These are phyloP conservation scores for Microplitis deprimator DNA, from an alignment of 2,888 invertebrate genomes.

Conservation along the genomic window DNA sequence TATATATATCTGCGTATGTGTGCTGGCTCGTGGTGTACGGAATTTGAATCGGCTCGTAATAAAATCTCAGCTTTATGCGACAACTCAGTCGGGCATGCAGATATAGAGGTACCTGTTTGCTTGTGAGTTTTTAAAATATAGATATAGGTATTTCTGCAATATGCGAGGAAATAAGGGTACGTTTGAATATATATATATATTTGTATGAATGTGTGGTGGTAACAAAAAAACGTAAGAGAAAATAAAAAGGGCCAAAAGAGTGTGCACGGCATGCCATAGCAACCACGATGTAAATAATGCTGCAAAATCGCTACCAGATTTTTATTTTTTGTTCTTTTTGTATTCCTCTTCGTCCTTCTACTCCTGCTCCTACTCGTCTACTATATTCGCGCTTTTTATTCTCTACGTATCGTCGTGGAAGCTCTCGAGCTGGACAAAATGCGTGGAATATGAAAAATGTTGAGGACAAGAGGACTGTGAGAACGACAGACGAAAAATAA, in stretches of 20 bases:
- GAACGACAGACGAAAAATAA: constrained; percentile 35
- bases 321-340: constrained; percentile 37
- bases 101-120: constrained; percentile 46
- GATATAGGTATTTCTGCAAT: constrained; percentile 32
- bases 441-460: constrained; percentile 39
- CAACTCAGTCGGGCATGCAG: constrained; percentile 48
- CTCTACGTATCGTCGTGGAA: constrained; percentile 24
- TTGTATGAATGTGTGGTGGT: constrained; percentile 23
- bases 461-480: constrained; percentile 32
- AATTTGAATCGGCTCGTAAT: constrained; percentile 71
- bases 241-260: constrained; percentile 28
- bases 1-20: constrained; percentile 55
- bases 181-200: constrained; percentile 11
- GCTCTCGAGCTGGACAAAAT: constrained; percentile 25
- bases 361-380: not conserved
- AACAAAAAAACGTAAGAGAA: constrained; percentile 4
- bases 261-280: constrained; percentile 39
- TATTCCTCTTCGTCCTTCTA: constrained; percentile 26
- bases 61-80: constrained; percentile 70
- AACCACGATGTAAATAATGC: constrained; percentile 62
- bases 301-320: constrained; percentile 61
- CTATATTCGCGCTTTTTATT: constrained; percentile 30
- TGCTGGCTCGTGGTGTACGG: constrained; percentile 58
- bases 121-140: constrained; percentile 45
- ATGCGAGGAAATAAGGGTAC: constrained; percentile 24